Conservation (phyloP, 2,888 invertebrate genomes). For the Peribatodes rhomboidaria region DNA sequence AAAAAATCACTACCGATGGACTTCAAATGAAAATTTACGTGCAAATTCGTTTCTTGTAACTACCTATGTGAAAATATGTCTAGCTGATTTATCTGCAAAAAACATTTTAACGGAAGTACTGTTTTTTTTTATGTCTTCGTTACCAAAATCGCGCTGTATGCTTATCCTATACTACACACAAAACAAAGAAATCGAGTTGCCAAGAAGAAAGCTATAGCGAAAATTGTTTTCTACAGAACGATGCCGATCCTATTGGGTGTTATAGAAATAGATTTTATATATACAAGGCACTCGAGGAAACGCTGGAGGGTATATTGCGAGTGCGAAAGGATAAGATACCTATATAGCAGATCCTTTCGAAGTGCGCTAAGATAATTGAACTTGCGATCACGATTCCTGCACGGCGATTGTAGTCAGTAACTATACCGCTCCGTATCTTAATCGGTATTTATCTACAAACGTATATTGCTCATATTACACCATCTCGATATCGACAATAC, state of each 20-base stretch:
- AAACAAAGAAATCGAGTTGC: conserved; percentile 15
- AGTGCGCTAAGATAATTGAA: conserved; percentile 31
- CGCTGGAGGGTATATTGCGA: conserved; percentile 55
- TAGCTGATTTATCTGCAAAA: too few relatives aligned
- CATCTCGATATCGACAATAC: not conserved
- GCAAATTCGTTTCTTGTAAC: too few relatives aligned
- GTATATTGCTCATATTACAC: not conserved
- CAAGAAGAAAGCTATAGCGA: conserved; percentile 25
- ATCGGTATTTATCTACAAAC: not conserved
- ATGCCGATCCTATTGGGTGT: conserved; percentile 38
- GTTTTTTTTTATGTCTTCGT: not conserved
- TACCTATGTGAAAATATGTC: too few relatives aligned
- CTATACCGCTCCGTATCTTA: not conserved
- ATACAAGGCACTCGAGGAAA: conserved; percentile 38
- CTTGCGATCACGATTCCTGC: conserved; percentile 19
- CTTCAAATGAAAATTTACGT: not conserved
- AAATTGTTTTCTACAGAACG: conserved; percentile 37
- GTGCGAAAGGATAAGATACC: conserved; percentile 50
- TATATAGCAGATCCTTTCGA: conserved; percentile 25
- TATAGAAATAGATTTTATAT: conserved; percentile 41
- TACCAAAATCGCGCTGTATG: not conserved
- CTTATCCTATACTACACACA: not conserved
- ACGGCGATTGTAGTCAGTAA: not conserved
- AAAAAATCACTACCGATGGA: not conserved
- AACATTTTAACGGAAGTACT: too few relatives aligned